Base-by-base conservation (phyloP, 1,140 invertebrate genomes). In the Aphelinus atriplicis region DNA sequence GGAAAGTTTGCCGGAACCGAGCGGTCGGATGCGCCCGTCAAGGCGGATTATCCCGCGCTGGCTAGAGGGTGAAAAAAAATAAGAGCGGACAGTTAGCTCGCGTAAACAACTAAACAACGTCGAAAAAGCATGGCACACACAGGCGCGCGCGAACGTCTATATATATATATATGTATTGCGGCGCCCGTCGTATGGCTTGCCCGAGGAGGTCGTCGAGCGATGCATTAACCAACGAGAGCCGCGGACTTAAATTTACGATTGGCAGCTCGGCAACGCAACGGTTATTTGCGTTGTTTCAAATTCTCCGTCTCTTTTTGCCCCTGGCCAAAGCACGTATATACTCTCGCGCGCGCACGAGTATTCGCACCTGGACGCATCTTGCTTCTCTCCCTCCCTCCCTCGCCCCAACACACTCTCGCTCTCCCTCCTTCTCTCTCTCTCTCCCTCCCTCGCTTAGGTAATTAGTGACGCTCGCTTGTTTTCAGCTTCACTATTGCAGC, bases 191-290 rank as follows among this genome's bases (percentile, higher is more conserved):
- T 26, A 26, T 26, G 26, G 26, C 26, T 26, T 26, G 26, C 26
- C 26, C 26, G 26, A 26, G 26, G 26, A 26, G 26, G 26, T 26
- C 26, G n/a, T 47, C 6, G 7, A 6, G 7, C n/a, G 26, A 53
- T 62, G 50, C 69, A 55, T 55, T 71, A 61, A 60, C 6, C 53
- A 70, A 61, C 47, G 57, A 45, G 26, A 26, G 26, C 26, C 26
- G 26, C 26, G 26, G 26, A 26, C 26, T 26, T 26, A 26, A 63
- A 71, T 63, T 71, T 71, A 63, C 50, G 9, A 63, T 71, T 71
- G 60, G 60, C 60, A 56, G 50, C 0, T 55, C 50, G 43, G 6
- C 56, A 48, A 53, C 9, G 42, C 46, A 46, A 55, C 7, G 50
- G 62, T 71, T 71, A 71, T 71, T 71, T 63, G 60, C 9, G 26